phyloP scores from a whole-genome alignment of 2,113 vertebrate species.

The Scortum barcoo region DNA sequence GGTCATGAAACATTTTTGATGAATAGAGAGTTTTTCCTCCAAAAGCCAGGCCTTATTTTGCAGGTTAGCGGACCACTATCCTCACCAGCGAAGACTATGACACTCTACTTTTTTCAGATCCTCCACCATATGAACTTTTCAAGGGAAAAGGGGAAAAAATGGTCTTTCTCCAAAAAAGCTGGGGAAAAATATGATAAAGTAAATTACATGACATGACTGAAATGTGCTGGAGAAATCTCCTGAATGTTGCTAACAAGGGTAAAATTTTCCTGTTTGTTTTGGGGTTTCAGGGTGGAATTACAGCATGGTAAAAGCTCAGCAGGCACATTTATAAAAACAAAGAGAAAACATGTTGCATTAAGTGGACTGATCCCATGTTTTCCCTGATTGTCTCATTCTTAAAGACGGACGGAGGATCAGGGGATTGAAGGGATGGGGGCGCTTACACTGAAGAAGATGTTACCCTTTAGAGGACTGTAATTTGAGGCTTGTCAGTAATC shows the following conservation, averaged over 20 bases:
- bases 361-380: constrained; percentile 73
- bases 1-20: constrained; percentile 61
- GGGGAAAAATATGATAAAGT: background rate
- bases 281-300: constrained; percentile 54
- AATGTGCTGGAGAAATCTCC: constrained; percentile 11
- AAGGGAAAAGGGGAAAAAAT: constrained; percentile 31
- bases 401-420: constrained; percentile 54
- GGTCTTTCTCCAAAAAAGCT: background rate
- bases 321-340: constrained; percentile 46
- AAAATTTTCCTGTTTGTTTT: constrained; percentile 59
- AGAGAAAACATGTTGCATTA: constrained; percentile 70
- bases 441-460: constrained; percentile 75
- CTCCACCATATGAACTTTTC: constrained; percentile 37
- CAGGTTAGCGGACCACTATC: constrained; percentile 51
- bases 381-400: constrained; percentile 74
- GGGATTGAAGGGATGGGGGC: constrained; percentile 46
- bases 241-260: constrained; percentile 34
- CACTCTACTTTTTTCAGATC: background rate
- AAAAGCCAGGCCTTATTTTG: constrained; percentile 49
- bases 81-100: constrained; percentile 9
- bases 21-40: background rate
- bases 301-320: constrained; percentile 53
- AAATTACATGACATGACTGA: background rate
- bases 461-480: constrained; percentile 79
- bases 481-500: constrained; percentile 82